Evolutionary conservation across 2,113 vertebrate species (phyloP), one percentile per base, ranked within the genome.

Genomic region (Callocephalon fimbriatum): DNA sequence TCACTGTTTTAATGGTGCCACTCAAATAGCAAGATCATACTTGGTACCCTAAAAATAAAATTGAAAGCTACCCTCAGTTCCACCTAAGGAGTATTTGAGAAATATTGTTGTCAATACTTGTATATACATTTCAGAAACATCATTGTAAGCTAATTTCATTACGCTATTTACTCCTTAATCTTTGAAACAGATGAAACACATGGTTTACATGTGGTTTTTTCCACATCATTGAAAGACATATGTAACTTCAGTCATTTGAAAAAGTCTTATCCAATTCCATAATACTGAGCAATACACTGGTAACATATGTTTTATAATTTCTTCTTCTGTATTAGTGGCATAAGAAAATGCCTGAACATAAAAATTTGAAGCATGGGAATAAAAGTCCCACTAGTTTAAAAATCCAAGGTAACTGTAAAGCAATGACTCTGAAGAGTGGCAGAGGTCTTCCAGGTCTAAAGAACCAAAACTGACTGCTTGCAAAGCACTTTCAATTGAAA

Each of bases 131-230:
- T 93, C 63, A 86, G 29, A 87, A 44, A 12, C 23, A 67, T 26
- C 26, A 67, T 1, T 82, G 35, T 37, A 73, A 79, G 53, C 48
- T 72, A 50, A 92, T 88, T 79, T 83, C 37, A 77, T 92, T 86
- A 92, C 17, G 54, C 10, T 92, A 48, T 81, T 95, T 86, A 84
- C 38, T 81, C 25, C 38, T 70, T 35, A 76, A 29, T 61, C 47
- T 90, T 88, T 87, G 80, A 96, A 94, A 74, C 8, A 76, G 44
- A 62, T 74, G 35, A 84, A 94, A 83, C 62, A 62, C 75, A 50
- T 50, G 86, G 66, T 38, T 95, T 73, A 62, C 45, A 38, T 75
- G 74, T 5, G 4, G 15, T 50, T 89, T 74, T 66, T 84, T 80
- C 72, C 75, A 95, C 37, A 91, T 71, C 88, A 72, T 89, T 82